A percentile compares a stretch with the other conserved stretches of the same genome.
phyloP scores from a whole-genome alignment of 1,140 invertebrate genomes.

The Tetraneura akinire region DNA sequence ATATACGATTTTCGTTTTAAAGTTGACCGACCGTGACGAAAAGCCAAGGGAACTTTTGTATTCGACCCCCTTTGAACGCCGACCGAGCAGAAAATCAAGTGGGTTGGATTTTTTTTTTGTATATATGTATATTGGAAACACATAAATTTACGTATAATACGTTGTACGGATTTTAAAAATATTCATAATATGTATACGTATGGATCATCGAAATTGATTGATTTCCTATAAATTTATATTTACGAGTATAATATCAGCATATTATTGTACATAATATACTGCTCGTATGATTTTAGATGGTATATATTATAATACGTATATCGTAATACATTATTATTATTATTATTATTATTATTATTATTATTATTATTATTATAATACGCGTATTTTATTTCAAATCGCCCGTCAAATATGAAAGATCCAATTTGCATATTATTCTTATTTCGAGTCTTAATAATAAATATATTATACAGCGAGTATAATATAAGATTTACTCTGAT shows the following conservation, averaged over 20 bases:
- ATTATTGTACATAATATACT: background rate
- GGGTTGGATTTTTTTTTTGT: slow-evolving; percentile 6
- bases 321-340: too few species aligned
- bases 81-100: slow-evolving; percentile 10
- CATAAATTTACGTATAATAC: too few species aligned
- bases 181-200: background rate
- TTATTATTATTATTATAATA: too few species aligned
- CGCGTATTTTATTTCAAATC: too few species aligned
- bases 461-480: too few species aligned
- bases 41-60: background rate
- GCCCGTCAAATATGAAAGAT: too few species aligned
- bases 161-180: background rate
- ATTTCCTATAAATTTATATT: background rate
- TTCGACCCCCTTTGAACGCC: background rate
- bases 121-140: too few species aligned
- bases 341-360: slow-evolving; percentile 19
- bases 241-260: background rate
- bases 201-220: slow-evolving; percentile 17
- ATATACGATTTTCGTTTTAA: slow-evolving; percentile 19
- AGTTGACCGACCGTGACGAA: slow-evolving; percentile 1
- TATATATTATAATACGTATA: too few species aligned
- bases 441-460: too few species aligned
- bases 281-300: too few species aligned
- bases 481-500: too few species aligned
- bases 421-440: too few species aligned